Conservation (phyloP, 2,113 vertebrate species). For the Ancistrus triradiatus region DNA sequence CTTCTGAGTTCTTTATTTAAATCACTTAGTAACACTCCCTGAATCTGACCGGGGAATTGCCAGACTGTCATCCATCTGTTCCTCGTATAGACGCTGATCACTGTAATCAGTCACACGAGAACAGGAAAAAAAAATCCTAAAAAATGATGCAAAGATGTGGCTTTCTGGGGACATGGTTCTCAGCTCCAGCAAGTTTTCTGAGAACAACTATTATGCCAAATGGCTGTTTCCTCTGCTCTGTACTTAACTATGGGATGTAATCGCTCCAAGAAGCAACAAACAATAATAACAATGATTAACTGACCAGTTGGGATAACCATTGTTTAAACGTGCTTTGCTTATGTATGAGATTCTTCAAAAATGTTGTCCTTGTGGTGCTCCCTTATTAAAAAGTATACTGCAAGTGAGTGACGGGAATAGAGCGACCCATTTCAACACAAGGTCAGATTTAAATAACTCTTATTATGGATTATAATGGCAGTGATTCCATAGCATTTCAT, state of each 20-base stretch:
- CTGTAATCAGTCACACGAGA: conserved; percentile 57
- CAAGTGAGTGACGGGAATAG: not conserved
- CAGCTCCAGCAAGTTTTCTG: too few species aligned
- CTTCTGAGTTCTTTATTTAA: conserved; percentile 38
- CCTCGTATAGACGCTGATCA: conserved; percentile 47
- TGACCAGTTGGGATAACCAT: too few species aligned
- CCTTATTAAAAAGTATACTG: not conserved
- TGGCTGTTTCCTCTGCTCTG: too few species aligned
- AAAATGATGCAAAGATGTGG: conserved; percentile 42
- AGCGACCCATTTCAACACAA: not conserved
- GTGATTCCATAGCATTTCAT: not conserved
- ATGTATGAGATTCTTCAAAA: too few species aligned
- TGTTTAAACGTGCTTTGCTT: too few species aligned
- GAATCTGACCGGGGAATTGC: conserved; percentile 16
- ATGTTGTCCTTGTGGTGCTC: not conserved
- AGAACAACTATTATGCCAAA: too few species aligned
- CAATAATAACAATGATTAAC: too few species aligned
- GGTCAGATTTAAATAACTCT: not conserved
- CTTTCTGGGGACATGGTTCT: conserved; percentile 33
- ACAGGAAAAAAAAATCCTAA: conserved; percentile 44
- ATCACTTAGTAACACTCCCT: conserved; percentile 30
- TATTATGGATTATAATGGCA: not conserved
- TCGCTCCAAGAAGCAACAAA: conserved; percentile 10
- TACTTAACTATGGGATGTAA: not conserved
- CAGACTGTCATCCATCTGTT: conserved; percentile 54